Evolutionary conservation across 2,888 invertebrate species (phyloP).

Genomic region (Tetramorium bicarinatum): DNA sequence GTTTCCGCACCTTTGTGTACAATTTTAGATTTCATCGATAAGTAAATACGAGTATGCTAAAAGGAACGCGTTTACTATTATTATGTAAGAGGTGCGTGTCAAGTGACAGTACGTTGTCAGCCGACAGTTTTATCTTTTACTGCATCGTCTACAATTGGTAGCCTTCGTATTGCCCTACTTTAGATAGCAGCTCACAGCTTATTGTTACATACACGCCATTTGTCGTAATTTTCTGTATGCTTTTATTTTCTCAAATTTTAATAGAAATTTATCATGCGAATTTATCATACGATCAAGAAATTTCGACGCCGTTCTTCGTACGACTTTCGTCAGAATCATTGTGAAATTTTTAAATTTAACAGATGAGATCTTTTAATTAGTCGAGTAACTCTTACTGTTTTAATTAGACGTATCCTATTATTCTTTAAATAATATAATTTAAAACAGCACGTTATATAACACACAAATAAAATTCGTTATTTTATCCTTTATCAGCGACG

Average conservation of each 20-base stretch:
- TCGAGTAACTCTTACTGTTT: background rate
- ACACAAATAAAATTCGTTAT: background rate
- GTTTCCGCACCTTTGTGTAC: constrained; percentile 34
- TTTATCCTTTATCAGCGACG: background rate
- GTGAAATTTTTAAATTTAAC: background rate
- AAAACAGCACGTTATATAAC: background rate
- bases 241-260: constrained; percentile 17
- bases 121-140: constrained; percentile 46
- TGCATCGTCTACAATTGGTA: constrained; percentile 30
- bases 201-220: background rate
- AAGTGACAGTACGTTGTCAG: constrained; percentile 37
- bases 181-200: background rate
- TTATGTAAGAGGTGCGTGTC: constrained; percentile 43
- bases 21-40: constrained; percentile 37
- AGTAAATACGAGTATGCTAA: constrained; percentile 22
- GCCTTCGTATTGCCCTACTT: constrained; percentile 44
- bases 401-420: background rate
- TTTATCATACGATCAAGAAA: background rate
- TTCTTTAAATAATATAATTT: constrained; percentile 14
- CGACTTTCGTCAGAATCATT: background rate
- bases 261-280: background rate
- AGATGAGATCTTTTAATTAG: constrained; percentile 9
- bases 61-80: constrained; percentile 28
- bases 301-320: background rate
- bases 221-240: constrained; percentile 7